Evolutionary conservation across 2,888 invertebrate genomes (phyloP).

Genomic region (Sarcophaga variegata): DNA sequence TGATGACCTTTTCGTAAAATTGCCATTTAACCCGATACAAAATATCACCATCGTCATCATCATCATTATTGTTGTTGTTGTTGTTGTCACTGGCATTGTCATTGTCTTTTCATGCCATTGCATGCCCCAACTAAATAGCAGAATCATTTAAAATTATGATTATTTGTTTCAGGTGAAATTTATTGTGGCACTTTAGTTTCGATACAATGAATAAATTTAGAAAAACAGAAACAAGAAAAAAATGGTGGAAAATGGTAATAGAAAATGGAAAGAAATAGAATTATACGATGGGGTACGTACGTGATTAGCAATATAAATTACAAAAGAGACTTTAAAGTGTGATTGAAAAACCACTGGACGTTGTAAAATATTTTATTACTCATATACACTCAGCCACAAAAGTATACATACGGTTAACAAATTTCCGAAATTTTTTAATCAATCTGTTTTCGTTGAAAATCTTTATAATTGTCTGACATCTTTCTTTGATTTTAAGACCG

Average conservation of each 20-base stretch:
- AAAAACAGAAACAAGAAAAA: background rate
- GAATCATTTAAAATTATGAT: slow-evolving; percentile 67
- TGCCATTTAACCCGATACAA: slow-evolving; percentile 60
- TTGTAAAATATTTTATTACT: too few species aligned
- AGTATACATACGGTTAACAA: too few species aligned
- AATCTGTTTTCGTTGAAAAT: too few species aligned
- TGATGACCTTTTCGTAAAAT: slow-evolving; percentile 65
- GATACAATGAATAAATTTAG: slow-evolving; percentile 24
- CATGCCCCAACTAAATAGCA: slow-evolving; percentile 37
- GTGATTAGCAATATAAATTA: slow-evolving; percentile 7
- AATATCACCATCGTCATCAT: slow-evolving; percentile 41
- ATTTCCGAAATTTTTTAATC: too few species aligned
- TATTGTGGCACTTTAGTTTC: slow-evolving; percentile 46
- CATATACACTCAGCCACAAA: too few species aligned
- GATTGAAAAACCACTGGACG: too few species aligned
- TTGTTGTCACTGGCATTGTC: background rate
- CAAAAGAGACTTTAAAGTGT: too few species aligned
- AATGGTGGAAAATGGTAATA: background rate
- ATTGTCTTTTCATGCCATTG: background rate
- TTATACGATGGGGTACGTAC: background rate
- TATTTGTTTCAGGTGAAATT: slow-evolving; percentile 64
- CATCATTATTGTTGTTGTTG: background rate
- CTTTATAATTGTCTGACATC: too few species aligned
- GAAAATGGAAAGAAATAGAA: background rate
- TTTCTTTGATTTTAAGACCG: too few species aligned